A percentile compares a stretch with the other conserved stretches of the same genome.
phyloP scores from a whole-genome alignment of 2,797 vertebrate species.

The Thaleichthys pacificus region DNA sequence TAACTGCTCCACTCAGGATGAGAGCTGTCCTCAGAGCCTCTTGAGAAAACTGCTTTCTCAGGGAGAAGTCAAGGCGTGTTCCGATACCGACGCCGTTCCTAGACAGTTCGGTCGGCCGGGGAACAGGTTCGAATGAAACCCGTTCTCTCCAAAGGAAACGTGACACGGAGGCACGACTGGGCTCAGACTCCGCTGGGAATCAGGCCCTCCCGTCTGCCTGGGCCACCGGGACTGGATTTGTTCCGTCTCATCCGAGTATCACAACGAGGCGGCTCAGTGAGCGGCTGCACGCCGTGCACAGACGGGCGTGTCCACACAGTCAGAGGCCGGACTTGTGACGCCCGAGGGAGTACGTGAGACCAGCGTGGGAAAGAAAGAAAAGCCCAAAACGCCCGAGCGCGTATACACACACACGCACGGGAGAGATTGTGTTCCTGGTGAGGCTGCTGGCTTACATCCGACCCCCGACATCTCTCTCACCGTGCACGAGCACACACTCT shows the following conservation, averaged over 20 bases:
- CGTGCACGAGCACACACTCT: not conserved
- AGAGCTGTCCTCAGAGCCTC: not conserved
- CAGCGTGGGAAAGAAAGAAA: conserved; percentile 35
- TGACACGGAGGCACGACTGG: not conserved
- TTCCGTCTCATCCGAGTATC: conserved; percentile 44
- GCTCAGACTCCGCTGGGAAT: not conserved
- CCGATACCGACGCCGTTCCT: too few relatives aligned
- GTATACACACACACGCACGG: not conserved
- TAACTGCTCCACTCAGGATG: not conserved
- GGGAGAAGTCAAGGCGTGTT: not conserved
- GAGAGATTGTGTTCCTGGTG: too few relatives aligned
- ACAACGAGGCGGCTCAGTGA: conserved; percentile 54
- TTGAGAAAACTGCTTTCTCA: not conserved
- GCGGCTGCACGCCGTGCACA: conserved; percentile 21
- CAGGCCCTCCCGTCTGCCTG: conserved; percentile 6
- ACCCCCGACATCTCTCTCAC: too few relatives aligned
- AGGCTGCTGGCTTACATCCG: too few relatives aligned
- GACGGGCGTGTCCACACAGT: conserved; percentile 39
- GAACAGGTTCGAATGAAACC: too few relatives aligned
- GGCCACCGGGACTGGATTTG: conserved; percentile 37
- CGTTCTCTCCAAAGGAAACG: not conserved
- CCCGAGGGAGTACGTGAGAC: conserved; percentile 57
- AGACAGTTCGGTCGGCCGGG: too few relatives aligned
- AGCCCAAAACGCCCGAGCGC: not conserved
- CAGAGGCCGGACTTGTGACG: conserved; percentile 68